Evolutionary conservation across 2,888 invertebrate genomes (phyloP), one percentile per base, ranked within the genome.

Genomic region (Dendrolimus pini): DNA sequence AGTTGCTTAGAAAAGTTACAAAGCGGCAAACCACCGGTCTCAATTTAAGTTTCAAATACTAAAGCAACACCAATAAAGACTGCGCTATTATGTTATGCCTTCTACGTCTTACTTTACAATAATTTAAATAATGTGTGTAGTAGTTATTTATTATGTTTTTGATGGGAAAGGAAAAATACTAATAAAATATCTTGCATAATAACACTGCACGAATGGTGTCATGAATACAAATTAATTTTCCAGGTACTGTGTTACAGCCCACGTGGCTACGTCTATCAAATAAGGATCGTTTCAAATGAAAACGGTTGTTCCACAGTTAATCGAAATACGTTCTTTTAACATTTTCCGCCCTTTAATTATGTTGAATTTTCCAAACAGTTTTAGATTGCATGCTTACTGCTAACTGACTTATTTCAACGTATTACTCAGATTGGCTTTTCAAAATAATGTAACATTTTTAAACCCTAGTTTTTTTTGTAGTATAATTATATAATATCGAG

Each of bases 341-440:
- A 77, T 78, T 78, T 73, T 78, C 68, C 67, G 62, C 67, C 67
- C 66, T 74, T 75, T 72, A 72, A 75, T 75, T 75, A 75, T 72
- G 75, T 67, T 55, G 66, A 74, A 75, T 77, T 71, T 70, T 70
- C 71, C 64, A 73, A 30, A 30, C 30, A 30, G 6, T 30, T 30
- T 30, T 30, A 30, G 6, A 30, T 30, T 30, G 30, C 30, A 6
- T 30, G 30, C 30, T 30, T 30, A 30, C 6, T 30, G 30, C 30
- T 6, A 6, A 30, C 3, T 30, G 18, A 18, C 3, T 30, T 3
- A 30, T 30, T 30, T 30, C 30, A 30, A 30, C 30, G 2, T 30
- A 30, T 30, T 30, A 30, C 30, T 30, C 30, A 30, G 30, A 30
- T 30, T 30, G 14, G 2, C 6, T 30, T 30, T 30, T 6, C 30